Base-by-base conservation (phyloP, 2,113 vertebrate species). In the Phylloscopus trochilus region DNA sequence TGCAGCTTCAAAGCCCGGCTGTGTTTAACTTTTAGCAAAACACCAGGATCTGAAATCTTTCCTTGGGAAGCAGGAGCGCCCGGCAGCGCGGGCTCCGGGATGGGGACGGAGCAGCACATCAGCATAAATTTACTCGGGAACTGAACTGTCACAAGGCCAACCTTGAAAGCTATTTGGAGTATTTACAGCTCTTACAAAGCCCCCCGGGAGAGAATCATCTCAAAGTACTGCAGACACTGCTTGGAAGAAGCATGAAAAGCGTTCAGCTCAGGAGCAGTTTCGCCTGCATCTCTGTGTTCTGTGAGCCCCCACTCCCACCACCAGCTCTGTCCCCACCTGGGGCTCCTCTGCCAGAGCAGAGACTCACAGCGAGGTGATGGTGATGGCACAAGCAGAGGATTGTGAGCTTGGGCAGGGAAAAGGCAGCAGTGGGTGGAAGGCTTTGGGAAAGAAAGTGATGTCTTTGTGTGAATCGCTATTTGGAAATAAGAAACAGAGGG, bases 161-260 rank as follows among this genome's bases (percentile, higher is more conserved):
- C 95, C 96, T 92, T 93, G 96, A 97, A 97, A 98, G 96, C 96
- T 95, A 94, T 96, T 97, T 82, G 24, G 84, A 96, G 95, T 98
- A 97, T 98, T 98, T 98, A 97, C 95, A 91, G 97, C 96, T 96
- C 95, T 97, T 94, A 96, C 92, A 92, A 96, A 96, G 72, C 93
- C 94, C 97, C 93, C 95, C 6, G 28, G 96, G 97, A 97, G 93
- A 87, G 95, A 97, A 90, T 96, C 94, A 96, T 97, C 96, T 95
- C 60, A 52, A 95, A 97, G 87, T 76, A 47, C 84, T 68, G 90
- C 96, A 97, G 96, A 92, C 92, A 62, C 73, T 33, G 93, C 96
- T 96, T 63, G 90, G 89, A 96, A 97, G 96, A 93, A 49, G 89
- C 59, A 79, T 83, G 96, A 92, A 97, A 97, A 98, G 96, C 97